phyloP scores from a whole-genome alignment of 1,140 invertebrate genomes.

The Maconellicoccus hirsutus region DNA sequence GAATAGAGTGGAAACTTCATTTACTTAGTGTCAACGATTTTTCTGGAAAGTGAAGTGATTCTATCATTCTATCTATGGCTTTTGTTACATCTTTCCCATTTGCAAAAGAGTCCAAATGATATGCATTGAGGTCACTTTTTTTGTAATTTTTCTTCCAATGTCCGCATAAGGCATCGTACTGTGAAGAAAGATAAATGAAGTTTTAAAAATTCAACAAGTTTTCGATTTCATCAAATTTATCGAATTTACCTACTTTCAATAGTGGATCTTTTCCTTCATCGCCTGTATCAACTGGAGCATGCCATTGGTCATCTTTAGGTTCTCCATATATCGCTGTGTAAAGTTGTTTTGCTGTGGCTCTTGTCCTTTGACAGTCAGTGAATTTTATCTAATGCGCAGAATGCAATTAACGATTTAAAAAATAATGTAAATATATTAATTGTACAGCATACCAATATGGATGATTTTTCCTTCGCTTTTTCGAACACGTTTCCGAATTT shows the following conservation, averaged over 20 bases:
- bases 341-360: conserved; percentile 59
- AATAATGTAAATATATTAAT: no score
- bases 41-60: not conserved
- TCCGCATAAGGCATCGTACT: not conserved
- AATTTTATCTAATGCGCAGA: conserved; percentile 63
- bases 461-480: no score
- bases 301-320: not conserved
- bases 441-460: no score
- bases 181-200: no score
- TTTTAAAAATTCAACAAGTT: no score
- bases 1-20: not conserved
- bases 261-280: not conserved
- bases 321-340: conserved; percentile 36
- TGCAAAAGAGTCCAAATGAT: not conserved
- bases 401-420: no score
- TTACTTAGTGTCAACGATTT: not conserved
- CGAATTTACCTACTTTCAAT: not conserved
- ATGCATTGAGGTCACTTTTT: not conserved
- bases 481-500: no score
- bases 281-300: not conserved
- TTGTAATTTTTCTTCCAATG: not conserved
- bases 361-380: conserved; percentile 58
- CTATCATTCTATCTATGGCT: not conserved
- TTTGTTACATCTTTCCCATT: not conserved
- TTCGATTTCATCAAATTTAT: no score